A percentile compares a stretch with the other conserved stretches of the same genome.
Evolutionary conservation across 2,888 invertebrate species (phyloP).

Genomic region (Drosophila barbarae): DNA sequence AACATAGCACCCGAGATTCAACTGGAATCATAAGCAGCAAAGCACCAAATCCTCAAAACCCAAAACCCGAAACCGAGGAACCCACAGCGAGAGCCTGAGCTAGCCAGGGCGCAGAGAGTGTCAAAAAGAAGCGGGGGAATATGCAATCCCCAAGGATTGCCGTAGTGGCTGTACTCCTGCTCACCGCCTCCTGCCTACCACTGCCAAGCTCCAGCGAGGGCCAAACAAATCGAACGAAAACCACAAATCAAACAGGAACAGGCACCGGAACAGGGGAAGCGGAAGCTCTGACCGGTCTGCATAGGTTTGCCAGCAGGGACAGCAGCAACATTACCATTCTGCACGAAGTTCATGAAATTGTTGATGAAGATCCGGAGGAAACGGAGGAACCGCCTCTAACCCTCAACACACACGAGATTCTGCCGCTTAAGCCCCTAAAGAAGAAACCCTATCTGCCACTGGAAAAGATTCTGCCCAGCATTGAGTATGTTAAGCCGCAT

Average conservation of each 20-base stretch:
- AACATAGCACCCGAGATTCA: conserved; percentile 5
- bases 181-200: conserved; percentile 8
- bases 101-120: not conserved
- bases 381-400: conserved; percentile 59
- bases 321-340: conserved; percentile 66
- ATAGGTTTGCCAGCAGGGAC: conserved; percentile 22
- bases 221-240: not conserved
- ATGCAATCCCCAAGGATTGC: conserved; percentile 27
- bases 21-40: not conserved
- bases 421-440: conserved; percentile 71
- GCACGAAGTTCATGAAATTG: conserved; percentile 56
- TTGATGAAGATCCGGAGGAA: not conserved
- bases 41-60: not conserved
- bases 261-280: not conserved
- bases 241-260: not conserved
- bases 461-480: conserved; percentile 64
- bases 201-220: not conserved
- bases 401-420: conserved; percentile 73
- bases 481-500: conserved; percentile 70
- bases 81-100: not conserved
- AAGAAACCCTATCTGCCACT: conserved; percentile 76
- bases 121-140: conserved; percentile 4
- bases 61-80: not conserved
- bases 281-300: conserved; percentile 15
- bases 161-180: conserved; percentile 25